Conservation (phyloP, 2,113 vertebrate species). For the Oncorhynchus clarkii region DNA sequence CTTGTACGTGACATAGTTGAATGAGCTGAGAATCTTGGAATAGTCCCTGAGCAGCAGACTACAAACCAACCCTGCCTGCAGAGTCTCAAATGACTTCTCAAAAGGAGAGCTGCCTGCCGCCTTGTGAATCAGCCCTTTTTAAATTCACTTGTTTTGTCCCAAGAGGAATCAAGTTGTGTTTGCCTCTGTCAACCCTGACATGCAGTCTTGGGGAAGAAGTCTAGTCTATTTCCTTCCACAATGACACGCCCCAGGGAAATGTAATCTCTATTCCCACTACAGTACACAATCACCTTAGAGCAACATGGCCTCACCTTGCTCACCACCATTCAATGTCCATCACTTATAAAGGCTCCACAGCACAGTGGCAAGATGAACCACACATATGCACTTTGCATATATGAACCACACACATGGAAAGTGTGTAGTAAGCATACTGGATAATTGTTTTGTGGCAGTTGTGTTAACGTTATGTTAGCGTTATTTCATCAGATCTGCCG, state of each 20-base stretch:
- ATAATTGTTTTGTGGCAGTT: background rate
- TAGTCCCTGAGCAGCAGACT: slow-evolving; percentile 1
- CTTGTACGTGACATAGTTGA: background rate
- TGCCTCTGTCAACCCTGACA: background rate
- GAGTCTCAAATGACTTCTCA: slow-evolving; percentile 6
- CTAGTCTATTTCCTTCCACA: background rate
- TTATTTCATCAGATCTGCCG: slow-evolving; percentile 21
- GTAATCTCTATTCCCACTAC: background rate
- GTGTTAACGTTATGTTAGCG: background rate
- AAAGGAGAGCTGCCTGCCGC: background rate
- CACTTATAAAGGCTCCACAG: background rate
- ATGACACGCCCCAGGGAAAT: background rate
- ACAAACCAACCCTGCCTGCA: background rate
- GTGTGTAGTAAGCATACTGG: slow-evolving; percentile 15
- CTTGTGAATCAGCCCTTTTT: background rate
- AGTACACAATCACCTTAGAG: background rate
- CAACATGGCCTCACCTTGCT: background rate
- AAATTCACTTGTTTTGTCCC: background rate
- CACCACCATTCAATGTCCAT: background rate
- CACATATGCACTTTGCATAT: background rate
- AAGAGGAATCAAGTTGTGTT: too few species aligned
- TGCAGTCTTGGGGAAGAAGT: background rate
- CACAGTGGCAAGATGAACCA: background rate
- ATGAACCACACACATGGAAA: slow-evolving; percentile 4
- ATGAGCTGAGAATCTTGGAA: slow-evolving; percentile 3